Percentiles rank a stretch among this genome's conserved stretches.
Evolutionary conservation across 2,113 vertebrate species (phyloP).

Genomic region (Sturnira hondurensis): DNA sequence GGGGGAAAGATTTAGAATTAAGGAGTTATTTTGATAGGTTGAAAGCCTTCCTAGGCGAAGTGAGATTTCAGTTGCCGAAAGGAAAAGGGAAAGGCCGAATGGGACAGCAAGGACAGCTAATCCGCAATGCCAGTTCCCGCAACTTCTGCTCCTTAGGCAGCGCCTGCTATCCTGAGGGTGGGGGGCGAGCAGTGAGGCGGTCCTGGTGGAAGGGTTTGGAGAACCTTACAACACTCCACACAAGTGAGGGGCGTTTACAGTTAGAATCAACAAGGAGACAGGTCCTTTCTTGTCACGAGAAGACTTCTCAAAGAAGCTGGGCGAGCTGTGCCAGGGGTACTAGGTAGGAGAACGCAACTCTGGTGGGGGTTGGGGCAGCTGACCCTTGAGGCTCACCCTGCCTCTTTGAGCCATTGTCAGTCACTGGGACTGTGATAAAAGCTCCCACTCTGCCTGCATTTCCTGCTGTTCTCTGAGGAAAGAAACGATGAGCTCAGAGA

Average conservation of each 20-base stretch:
- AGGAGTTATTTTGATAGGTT: neutral
- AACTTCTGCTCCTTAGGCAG: neutral
- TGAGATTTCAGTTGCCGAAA: neutral
- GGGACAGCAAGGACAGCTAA: neutral
- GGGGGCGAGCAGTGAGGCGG: too few relatives aligned
- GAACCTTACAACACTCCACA: neutral
- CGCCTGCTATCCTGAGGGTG: accelerated
- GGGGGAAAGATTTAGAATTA: neutral
- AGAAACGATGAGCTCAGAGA: neutral
- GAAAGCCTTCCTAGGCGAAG: neutral
- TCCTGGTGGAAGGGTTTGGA: neutral
- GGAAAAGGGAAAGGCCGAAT: neutral
- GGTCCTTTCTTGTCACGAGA: neutral
- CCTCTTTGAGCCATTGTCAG: neutral
- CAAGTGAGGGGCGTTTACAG: neutral
- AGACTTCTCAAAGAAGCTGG: conserved; percentile 18
- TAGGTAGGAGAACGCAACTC: neutral
- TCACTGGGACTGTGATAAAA: neutral
- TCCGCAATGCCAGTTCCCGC: neutral
- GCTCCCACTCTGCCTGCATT: neutral
- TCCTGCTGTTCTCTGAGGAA: neutral
- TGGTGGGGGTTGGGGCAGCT: neutral
- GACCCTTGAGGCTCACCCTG: neutral
- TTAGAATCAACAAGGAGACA: neutral
- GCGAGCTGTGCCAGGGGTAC: conserved; percentile 11